Evolutionary conservation across 2,888 invertebrate genomes (phyloP), one percentile per base, ranked within the genome.

Genomic region (Philaethria dido): DNA sequence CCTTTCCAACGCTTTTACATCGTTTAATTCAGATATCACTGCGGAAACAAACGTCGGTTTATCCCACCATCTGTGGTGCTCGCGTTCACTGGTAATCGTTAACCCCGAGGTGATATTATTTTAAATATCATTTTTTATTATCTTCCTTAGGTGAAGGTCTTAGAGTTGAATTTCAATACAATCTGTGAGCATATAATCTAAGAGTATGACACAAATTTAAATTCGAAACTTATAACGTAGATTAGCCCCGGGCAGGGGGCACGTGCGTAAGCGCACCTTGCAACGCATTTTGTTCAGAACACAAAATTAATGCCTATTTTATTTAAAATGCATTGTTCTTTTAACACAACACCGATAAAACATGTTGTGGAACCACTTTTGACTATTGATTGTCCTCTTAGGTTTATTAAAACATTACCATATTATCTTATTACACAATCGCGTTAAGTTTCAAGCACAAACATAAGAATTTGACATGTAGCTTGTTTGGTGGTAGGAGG

Each of bases 61-160:
- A 90, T 91, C 88, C 89, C 78, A 80, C 89, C 91, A 92, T 92
- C 92, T 91, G 90, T 86, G 87, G 87, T 84, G 88, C 89, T 88
- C 86, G 89, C 88, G 90, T 89, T 82, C 91, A 82, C 89, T 87
- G 88, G 91, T 89, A 89, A 92, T 92, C 92, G 92, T 92, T 92
- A 92, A 92, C 92, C 92, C 92, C 82, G 92, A 88, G 92, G 92
- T 92, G 92, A 92, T 92, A 92, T 92, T 90, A 91, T 92, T 92
- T 91, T 89, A 84, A 91, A 92, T 90, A 89, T 89, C 83, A 87
- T 89, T 89, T 92, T 88, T 87, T 86, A 83, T 85, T 82, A 87
- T 82, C 84, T 78, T 80, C 87, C 83, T 88, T 88, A 87, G 79
- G 79, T 73, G 74, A 75, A 77, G 85, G 87, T 78, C 80, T 77